Base-by-base conservation (phyloP, 2,888 invertebrate genomes). In the Vesta saturnalis region DNA sequence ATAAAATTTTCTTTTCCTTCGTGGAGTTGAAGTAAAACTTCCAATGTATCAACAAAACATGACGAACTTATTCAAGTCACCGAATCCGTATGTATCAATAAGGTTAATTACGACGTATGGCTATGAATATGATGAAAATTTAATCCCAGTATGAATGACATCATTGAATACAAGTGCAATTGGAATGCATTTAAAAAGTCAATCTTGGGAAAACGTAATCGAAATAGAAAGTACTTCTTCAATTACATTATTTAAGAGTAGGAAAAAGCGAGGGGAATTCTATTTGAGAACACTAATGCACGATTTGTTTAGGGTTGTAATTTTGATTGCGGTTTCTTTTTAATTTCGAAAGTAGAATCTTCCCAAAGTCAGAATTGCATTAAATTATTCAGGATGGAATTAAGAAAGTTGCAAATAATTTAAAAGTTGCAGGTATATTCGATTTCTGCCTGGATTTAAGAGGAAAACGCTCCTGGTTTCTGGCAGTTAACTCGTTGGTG, bases 251-350 rank as follows among this genome's bases (percentile, higher is more conserved):
- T 58, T 35, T 58, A 58, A 15, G 35, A 39, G 18, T 19, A 43
- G 3, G 8, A 12, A 30, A 14, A 39, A 39, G n/a, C 39, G 2
- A n/a, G 35, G 58, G 35, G 18, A 58, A 39, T 58, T 58, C 14
- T 58, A 58, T 58, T 58, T 58, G 14, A 58, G 39, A n/a, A 30
- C 55, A 56, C 18, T 19, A 21, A 52, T 52, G 52, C 52, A 52
- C 52, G 52, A 52, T 52, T 52, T 52, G 52, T 56, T 56, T 30
- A 56, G 58, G 35, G 58, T 15, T 58, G 39, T 19, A 43, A 58
- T 18, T 58, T 58, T 58, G 39, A 39, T 58, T 58, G 19, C 58
- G 58, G 58, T 58, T 35, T 39, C 58, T 58, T 58, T 56, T 58
- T 39, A 39, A 35, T 58, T 58, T 58, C 39, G 15, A 58, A n/a